These are phyloP conservation scores for Eonycteris spelaea DNA, from an alignment of 2,113 vertebrate species.

Conservation along the genomic window DNA sequence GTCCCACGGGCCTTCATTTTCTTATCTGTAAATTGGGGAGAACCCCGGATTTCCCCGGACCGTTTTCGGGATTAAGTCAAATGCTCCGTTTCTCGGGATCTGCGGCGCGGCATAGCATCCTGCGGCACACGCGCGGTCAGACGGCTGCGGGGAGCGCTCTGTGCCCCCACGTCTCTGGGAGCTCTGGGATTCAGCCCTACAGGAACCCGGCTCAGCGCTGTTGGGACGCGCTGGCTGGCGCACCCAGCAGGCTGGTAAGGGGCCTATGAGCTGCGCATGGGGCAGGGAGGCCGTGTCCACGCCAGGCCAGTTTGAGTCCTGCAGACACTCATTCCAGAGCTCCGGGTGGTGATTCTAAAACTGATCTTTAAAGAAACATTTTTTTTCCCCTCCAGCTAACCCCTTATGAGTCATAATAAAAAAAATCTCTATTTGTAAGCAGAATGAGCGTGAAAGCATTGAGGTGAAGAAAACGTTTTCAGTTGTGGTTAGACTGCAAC, in stretches of 20 bases:
- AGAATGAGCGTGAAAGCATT: neutral
- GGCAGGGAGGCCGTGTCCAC: rapidly evolving
- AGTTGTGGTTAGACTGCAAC: neutral
- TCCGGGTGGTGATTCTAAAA: neutral
- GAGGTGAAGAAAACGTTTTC: neutral
- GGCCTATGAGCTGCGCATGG: no score
- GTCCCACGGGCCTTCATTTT: neutral
- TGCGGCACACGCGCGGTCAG: neutral
- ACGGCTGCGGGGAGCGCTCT: neutral
- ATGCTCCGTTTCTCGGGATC: neutral
- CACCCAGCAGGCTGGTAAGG: neutral
- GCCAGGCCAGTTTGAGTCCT: neutral
- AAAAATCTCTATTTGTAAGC: neutral
- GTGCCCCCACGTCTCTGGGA: neutral
- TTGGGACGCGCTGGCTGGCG: neutral
- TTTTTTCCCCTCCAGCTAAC: neutral
- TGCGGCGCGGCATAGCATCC: neutral
- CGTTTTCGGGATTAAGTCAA: neutral
- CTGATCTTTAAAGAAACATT: neutral
- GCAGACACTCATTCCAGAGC: neutral
- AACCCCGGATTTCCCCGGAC: neutral
- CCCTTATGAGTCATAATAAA: neutral
- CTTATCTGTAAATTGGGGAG: neutral
- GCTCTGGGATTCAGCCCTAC: neutral
- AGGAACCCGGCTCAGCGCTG: neutral